These are phyloP conservation scores for Pteria penguin DNA, from an alignment of 2,888 invertebrate genomes.

Conservation along the genomic window DNA sequence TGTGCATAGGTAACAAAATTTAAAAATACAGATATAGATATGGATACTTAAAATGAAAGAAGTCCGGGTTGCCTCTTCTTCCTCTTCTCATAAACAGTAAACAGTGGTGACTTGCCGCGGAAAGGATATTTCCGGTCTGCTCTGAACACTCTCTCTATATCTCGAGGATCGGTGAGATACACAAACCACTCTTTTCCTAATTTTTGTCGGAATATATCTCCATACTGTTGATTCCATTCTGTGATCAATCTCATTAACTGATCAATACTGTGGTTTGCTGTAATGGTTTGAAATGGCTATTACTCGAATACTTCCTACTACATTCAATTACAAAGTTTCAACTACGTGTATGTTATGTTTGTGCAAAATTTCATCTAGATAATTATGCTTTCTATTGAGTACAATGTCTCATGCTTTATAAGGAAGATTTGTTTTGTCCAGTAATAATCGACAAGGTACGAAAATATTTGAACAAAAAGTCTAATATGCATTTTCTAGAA, in stretches of 20 bases:
- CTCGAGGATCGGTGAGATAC: slow-evolving; percentile 29
- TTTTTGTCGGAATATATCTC: slow-evolving; percentile 13
- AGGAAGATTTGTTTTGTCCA: too few species aligned
- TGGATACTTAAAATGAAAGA: slow-evolving; percentile 13
- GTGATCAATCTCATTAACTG: slow-evolving; percentile 3
- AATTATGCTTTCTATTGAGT: too few species aligned
- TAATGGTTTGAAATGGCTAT: too few species aligned
- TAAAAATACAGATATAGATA: background rate
- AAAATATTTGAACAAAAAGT: too few species aligned
- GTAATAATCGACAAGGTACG: too few species aligned
- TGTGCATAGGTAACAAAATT: background rate
- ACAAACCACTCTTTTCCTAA: slow-evolving; percentile 36
- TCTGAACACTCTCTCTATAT: slow-evolving; percentile 30
- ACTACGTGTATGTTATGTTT: too few species aligned
- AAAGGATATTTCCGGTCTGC: slow-evolving; percentile 29
- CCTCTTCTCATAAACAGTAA: slow-evolving; percentile 14
- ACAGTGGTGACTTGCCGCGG: slow-evolving; percentile 11
- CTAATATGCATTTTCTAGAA: too few species aligned
- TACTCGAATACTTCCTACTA: too few species aligned
- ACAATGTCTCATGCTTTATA: too few species aligned
- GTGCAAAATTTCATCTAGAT: too few species aligned
- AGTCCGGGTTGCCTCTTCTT: slow-evolving; percentile 16
- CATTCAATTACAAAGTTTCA: too few species aligned
- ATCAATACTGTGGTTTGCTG: slow-evolving; percentile 16
- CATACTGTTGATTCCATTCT: slow-evolving; percentile 16